A percentile compares a stretch with the other conserved stretches of the same genome.
phyloP scores from a whole-genome alignment of 2,888 invertebrate genomes.

The Trissoscelio sp. region DNA sequence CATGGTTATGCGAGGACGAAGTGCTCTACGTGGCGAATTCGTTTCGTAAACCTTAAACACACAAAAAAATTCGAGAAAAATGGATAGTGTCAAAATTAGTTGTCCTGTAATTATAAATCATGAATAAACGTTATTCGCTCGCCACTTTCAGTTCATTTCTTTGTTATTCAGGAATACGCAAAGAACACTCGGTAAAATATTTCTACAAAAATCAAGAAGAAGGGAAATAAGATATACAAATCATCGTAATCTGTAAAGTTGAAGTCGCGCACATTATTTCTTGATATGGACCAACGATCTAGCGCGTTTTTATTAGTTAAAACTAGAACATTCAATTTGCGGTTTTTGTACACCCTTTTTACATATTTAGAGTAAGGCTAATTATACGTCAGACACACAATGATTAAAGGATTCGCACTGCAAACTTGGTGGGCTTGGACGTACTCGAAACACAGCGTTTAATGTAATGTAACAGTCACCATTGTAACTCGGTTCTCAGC shows the following conservation, averaged over 20 bases:
- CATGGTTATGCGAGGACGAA: slow-evolving; percentile 63
- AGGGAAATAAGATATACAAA: slow-evolving; percentile 29
- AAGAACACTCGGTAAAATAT: slow-evolving; percentile 47
- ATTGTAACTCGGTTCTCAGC: slow-evolving; percentile 22
- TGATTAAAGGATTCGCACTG: slow-evolving; percentile 60
- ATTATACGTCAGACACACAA: slow-evolving; percentile 58
- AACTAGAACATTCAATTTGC: slow-evolving; percentile 59
- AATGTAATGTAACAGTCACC: slow-evolving; percentile 49
- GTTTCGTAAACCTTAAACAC: neutral
- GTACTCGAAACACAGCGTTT: slow-evolving; percentile 53
- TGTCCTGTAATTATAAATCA: slow-evolving; percentile 1
- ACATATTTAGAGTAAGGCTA: slow-evolving; percentile 60
- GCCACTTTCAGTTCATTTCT: slow-evolving; percentile 18
- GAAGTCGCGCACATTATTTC: slow-evolving; percentile 22
- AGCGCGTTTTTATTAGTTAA: slow-evolving; percentile 39
- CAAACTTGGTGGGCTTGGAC: slow-evolving; percentile 59
- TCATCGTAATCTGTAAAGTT: neutral
- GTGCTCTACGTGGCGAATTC: slow-evolving; percentile 21
- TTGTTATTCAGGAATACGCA: slow-evolving; percentile 19
- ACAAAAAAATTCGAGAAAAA: neutral
- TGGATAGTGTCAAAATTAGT: neutral
- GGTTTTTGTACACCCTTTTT: slow-evolving; percentile 60
- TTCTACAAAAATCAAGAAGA: slow-evolving; percentile 12
- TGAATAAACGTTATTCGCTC: slow-evolving; percentile 1
- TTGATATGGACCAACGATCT: slow-evolving; percentile 58